phyloP scores from a whole-genome alignment of 2,113 vertebrate species.

The Accipiter virgatus region DNA sequence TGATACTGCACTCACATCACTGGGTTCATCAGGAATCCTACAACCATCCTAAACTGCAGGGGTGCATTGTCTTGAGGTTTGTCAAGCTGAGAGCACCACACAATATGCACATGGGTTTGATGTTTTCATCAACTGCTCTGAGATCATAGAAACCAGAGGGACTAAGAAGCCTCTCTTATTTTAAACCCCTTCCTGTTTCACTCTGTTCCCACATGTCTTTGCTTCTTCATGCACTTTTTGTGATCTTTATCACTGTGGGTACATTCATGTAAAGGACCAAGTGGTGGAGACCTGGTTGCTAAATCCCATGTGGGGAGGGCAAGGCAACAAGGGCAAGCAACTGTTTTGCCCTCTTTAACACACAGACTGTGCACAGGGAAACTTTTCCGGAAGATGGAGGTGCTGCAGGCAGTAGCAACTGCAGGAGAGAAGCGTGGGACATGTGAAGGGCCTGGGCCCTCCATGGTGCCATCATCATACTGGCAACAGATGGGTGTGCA shows the following conservation, averaged over 20 bases:
- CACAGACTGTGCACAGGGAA: neutral
- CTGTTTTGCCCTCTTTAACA: neutral
- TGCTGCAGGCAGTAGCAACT: neutral
- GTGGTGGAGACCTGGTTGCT: neutral
- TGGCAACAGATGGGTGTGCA: neutral
- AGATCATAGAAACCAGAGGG: neutral
- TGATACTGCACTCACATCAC: neutral
- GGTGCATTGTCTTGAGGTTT: neutral
- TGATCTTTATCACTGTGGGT: neutral
- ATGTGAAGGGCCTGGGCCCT: neutral
- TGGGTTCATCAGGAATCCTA: neutral
- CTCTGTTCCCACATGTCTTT: neutral
- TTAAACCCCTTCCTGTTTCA: neutral
- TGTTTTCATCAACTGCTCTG: neutral
- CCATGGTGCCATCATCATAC: neutral
- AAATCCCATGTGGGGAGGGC: rapidly evolving
- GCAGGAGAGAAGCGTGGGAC: neutral
- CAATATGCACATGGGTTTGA: neutral
- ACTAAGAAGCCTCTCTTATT: neutral
- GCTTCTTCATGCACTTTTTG: neutral
- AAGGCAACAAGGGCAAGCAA: neutral
- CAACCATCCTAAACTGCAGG: neutral
- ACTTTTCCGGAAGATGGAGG: neutral
- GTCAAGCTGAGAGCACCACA: neutral
- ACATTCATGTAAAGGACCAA: neutral